Evolutionary conservation across 2,888 invertebrate genomes (phyloP), one percentile per base, ranked within the genome.

Genomic region (Zele albiditarsus): DNA sequence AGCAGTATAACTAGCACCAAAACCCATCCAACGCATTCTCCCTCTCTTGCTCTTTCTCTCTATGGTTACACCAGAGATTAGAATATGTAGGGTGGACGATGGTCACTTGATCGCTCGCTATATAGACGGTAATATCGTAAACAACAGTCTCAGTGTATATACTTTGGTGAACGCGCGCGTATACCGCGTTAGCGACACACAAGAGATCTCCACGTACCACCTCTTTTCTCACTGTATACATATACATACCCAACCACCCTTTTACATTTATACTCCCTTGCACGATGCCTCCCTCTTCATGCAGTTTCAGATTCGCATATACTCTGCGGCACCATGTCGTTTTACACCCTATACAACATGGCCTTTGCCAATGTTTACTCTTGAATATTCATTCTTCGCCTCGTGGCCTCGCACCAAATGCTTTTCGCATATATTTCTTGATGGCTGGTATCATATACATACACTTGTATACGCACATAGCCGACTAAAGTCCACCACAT

Each of bases 111-210:
- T 84, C 85, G 81, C 74, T 58, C 38, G 72, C 69, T 63, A 68
- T 86, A 86, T 84, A 85, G 85, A 86, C 83, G n/a, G 84, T 82
- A 84, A 85, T 84, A 86, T 87, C 87, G 83, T 86, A 87, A 88
- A 88, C 87, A 88, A 81, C 28, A 69, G 28, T 33, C 46, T 46
- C 23, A 33, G 78, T 78, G 5, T 38, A 38, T 38, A 67, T 60
- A 82, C 83, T 82, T 80, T 80, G 80, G 80, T 81, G 75, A 79
- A 79, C 78, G 77, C 76, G 76, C 53, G 53, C n/a, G 20, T 53
- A 53, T 20, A 20, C 20, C 23, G 23, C 20, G 46, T 46, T n/a
- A 46, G n/a, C 46, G 53, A 53, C 53, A 53, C 20, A 53, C 53
- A 20, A 53, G 53, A 53, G 20, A 53, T 53, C 20, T 53, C 42